Conservation (phyloP, 1,140 invertebrate species). For the Drosophila navojoa region DNA sequence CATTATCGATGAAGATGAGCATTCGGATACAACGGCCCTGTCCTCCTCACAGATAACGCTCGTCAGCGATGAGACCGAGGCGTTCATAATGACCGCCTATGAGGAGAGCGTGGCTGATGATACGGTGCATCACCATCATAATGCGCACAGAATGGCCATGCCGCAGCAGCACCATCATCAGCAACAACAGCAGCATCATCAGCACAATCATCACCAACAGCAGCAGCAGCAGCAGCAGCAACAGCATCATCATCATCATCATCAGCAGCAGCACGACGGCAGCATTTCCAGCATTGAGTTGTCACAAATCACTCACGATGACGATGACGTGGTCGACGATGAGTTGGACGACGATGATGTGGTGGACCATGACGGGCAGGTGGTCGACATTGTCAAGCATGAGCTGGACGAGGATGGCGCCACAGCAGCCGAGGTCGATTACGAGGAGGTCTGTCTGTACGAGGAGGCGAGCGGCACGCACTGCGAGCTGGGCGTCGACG, state of each 20-base stretch:
- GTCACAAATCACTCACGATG: slow-evolving; percentile 65
- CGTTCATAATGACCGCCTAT: slow-evolving; percentile 75
- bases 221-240: slow-evolving; percentile 64
- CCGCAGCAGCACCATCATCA: slow-evolving; percentile 56
- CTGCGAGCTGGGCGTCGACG: slow-evolving; percentile 71
- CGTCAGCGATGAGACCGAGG: slow-evolving; percentile 74
- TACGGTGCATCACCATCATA: slow-evolving; percentile 60
- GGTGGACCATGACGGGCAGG: slow-evolving; percentile 61
- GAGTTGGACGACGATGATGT: slow-evolving; percentile 66
- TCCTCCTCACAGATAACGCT: slow-evolving; percentile 62
- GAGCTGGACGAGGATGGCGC: slow-evolving; percentile 76
- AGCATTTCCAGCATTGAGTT: slow-evolving; percentile 77
- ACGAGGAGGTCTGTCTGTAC: slow-evolving; percentile 77
- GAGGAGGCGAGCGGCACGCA: slow-evolving; percentile 73
- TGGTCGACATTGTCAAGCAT: slow-evolving; percentile 77
- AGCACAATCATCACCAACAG: slow-evolving; percentile 44
- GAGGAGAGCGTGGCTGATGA: slow-evolving; percentile 79
- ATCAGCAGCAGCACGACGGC: slow-evolving; percentile 66
- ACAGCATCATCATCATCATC: slow-evolving; percentile 53
- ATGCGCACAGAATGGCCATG: slow-evolving; percentile 29
- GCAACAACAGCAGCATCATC: slow-evolving; percentile 53
- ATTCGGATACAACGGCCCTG: slow-evolving; percentile 54
- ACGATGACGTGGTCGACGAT: slow-evolving; percentile 67
- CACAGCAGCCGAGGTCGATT: slow-evolving; percentile 70
- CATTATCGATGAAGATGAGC: slow-evolving; percentile 60